These are phyloP conservation scores for Frieseomelitta varia DNA, from an alignment of 1,140 invertebrate species.

Conservation along the genomic window DNA sequence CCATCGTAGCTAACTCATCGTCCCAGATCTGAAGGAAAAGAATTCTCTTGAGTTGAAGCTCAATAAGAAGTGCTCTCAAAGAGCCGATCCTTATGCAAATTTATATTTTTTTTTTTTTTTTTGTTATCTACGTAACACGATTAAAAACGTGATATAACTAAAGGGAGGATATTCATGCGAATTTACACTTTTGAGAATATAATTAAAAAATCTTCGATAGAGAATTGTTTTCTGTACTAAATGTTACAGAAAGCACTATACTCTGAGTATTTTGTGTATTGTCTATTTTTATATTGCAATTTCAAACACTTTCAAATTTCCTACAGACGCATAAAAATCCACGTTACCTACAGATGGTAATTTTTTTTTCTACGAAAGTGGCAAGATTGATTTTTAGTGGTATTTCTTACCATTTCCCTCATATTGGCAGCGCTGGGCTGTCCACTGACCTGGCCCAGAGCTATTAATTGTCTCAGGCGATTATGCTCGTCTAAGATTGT, in stretches of 20 bases:
- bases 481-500: constrained; percentile 91
- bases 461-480: constrained; percentile 89
- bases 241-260: background rate
- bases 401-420: constrained; percentile 88
- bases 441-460: constrained; percentile 88
- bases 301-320: background rate
- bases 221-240: background rate
- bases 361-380: background rate
- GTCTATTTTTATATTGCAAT: too few relatives aligned
- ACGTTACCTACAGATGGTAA: background rate
- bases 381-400: background rate
- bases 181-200: background rate
- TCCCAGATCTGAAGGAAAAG: constrained; percentile 88
- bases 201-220: background rate
- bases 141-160: too few relatives aligned
- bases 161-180: background rate
- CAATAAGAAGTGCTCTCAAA: background rate
- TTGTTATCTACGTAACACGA: too few relatives aligned
- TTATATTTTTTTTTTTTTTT: too few relatives aligned
- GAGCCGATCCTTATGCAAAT: too few relatives aligned
- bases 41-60: background rate
- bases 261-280: background rate
- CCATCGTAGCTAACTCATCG: constrained; percentile 90
- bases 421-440: constrained; percentile 91
- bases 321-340: background rate